These are phyloP conservation scores for Cheilosia grossa DNA, from an alignment of 2,888 invertebrate species.

Conservation along the genomic window DNA sequence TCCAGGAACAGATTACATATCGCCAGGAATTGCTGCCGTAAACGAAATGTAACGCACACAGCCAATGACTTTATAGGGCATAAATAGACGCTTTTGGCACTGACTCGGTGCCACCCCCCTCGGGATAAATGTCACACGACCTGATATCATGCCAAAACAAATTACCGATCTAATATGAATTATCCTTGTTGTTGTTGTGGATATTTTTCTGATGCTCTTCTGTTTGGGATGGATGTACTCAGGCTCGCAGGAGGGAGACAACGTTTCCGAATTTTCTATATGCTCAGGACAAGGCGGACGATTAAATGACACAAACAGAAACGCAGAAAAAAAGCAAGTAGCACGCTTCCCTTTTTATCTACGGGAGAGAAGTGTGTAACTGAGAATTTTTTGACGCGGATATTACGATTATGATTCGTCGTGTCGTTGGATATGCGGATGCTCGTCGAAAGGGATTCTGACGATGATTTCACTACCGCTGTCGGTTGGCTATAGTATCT, in stretches of 20 bases:
- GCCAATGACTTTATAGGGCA: constrained; percentile 59
- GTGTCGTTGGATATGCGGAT: constrained; percentile 3
- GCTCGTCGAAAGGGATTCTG: constrained; percentile 44
- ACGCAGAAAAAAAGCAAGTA: constrained; percentile 12
- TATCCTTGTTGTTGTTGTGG: constrained; percentile 43
- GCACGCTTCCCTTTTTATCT: constrained; percentile 70
- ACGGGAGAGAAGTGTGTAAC: constrained; percentile 39
- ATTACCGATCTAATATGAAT: constrained; percentile 74
- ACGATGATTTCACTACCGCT: constrained; percentile 25
- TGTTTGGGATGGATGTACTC: constrained; percentile 27
- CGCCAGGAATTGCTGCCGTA: constrained; percentile 41
- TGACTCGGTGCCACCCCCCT: constrained; percentile 54
- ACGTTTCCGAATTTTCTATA: constrained; percentile 40
- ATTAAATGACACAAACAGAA: constrained; percentile 49
- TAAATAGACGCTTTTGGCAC: constrained; percentile 26
- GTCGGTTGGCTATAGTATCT: constrained; percentile 5
- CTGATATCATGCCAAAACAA: constrained; percentile 74
- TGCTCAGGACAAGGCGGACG: constrained; percentile 34
- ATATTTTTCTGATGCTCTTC: constrained; percentile 31
- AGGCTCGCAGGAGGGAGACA: constrained; percentile 6
- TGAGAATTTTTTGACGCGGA: constrained; percentile 67
- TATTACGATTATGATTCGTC: constrained; percentile 69
- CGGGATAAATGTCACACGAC: constrained; percentile 72
- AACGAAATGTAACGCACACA: constrained; percentile 26
- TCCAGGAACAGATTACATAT: constrained; percentile 1